phyloP scores from a whole-genome alignment of 2,113 vertebrate species.

The Hippocampus barbouri region DNA sequence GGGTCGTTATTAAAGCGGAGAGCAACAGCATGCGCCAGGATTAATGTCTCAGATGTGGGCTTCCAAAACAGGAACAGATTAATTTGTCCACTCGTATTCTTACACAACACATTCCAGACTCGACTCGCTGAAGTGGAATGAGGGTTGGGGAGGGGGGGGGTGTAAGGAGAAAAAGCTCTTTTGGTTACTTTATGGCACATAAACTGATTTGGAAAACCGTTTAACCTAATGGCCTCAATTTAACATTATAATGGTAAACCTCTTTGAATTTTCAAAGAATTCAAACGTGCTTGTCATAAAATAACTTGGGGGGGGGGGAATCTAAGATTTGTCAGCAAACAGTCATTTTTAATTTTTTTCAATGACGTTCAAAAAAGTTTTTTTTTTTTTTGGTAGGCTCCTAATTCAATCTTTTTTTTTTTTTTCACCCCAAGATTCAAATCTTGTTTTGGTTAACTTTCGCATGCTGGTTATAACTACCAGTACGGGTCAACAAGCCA shows the following conservation, averaged over 20 bases:
- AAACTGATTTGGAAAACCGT: background rate
- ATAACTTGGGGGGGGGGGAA: background rate
- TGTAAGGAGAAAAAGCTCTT: constrained; percentile 9
- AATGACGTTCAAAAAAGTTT: too few relatives aligned
- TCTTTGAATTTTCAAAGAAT: background rate
- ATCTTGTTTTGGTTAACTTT: too few relatives aligned
- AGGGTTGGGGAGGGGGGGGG: background rate
- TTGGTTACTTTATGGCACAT: constrained; percentile 32
- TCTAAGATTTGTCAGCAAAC: too few relatives aligned
- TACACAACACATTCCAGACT: constrained; percentile 46
- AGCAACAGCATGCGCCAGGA: constrained; percentile 56
- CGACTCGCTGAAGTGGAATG: constrained; percentile 45
- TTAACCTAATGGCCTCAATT: background rate
- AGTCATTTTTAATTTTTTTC: too few relatives aligned
- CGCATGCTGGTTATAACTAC: too few relatives aligned
- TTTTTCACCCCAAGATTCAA: too few relatives aligned
- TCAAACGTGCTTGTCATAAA: background rate
- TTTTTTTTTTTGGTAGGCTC: too few relatives aligned
- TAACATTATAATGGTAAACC: background rate
- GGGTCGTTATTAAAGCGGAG: constrained; percentile 47
- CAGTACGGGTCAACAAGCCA: background rate
- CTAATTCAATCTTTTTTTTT: too few relatives aligned
- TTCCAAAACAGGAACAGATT: constrained; percentile 61
- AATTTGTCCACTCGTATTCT: constrained; percentile 59
- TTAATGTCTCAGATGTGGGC: constrained; percentile 55